Base-by-base conservation (phyloP, 1,140 invertebrate genomes). In the Papilio glaucus region DNA sequence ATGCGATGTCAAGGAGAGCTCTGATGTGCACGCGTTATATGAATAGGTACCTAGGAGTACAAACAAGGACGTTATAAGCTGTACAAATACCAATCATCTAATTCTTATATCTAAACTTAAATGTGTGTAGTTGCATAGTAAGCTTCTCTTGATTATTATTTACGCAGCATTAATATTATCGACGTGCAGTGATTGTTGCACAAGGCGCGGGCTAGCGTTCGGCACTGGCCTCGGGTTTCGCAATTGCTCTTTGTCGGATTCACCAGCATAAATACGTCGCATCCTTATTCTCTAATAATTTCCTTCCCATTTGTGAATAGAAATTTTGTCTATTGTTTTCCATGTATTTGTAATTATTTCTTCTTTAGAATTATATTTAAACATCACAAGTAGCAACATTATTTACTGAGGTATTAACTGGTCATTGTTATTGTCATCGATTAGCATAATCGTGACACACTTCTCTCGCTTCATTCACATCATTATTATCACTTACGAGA, bases 141-240 rank as follows among this genome's bases (percentile, higher is more conserved):
- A 57, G 21, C 18, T 57, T 24, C 21, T 57, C 49, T 57, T 37
- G 60, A 37, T 61, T 29, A 61, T 61, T 61, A 37, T 33, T 33
- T 61, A 33, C 29, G 26, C 60, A 37, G 60, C n/a, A 33, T 37
- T 61, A 29, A 61, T 65, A 65, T 65, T 39, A 65, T 65, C 37
- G 62, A 37, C n/a, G 33, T 38, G 62, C 33, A 65, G 62, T 37
- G 26, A 39, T 65, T 39, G 33, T 65, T 65, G 62, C 33, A 39
- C 62, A 65, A 65, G 29, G 15, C 4, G 15, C 62, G 18, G 62
- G 29, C 62, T 65, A 53, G 2, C 15, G 9, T 65, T 72, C 45
- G 67, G 42, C 33, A 45, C 15, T 65, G 65, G 60, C 69, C 72
- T 78, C 68, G 71, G 68, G 33, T 77, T 77, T 75, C 71, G 73